Base-by-base conservation (phyloP, 2,797 vertebrate genomes). In the Sebastes umbrosus region DNA sequence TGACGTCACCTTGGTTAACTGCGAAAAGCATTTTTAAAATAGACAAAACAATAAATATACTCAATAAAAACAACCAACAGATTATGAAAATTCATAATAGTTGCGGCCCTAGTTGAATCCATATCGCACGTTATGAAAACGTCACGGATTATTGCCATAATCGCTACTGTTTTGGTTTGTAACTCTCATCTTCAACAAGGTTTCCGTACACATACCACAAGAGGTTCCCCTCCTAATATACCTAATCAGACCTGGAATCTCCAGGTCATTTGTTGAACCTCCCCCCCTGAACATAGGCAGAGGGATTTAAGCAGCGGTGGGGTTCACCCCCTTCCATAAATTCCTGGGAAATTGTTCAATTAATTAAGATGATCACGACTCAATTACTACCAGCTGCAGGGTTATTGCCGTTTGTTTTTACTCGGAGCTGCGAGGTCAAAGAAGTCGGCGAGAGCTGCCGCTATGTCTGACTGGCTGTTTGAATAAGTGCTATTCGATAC, bases 401-500 rank as follows among this genome's bases (percentile, higher is more conserved):
- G 95, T 97, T 96, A 95, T 96, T 95, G 92, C 85, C 91, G 93
- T 97, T 97, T 97, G 96, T 97, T 98, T 97, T 97, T 92, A 92
- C 95, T 96, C 86, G 66, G 90, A 90, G 93, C 91, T 88, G 76
- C 85, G 84, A 94, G 97, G 97, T 98, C 98, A 98, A 85, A 94
- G 90, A 92, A 97, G 97, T 96, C 95, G 95, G 81, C 72, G 85
- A 95, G 95, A 95, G 96, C 95, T 97, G 97, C 96, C 97, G 46
- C 96, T 91, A 68, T 97, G 97, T 98, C 97, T 99, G 97, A 96
- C 90, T 92, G 94, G 86, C 92, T 96, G 97, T 98, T 98, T 98
- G 96, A 98, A 95, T 97, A 98, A 96, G 95, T 97, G 97, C 92
- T 94, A 98, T 96, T 96, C 89, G 96, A 99, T 98, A 97, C 97